Percentiles rank a stretch among this genome's conserved stretches.
phyloP scores from a whole-genome alignment of 1,140 invertebrate species.

The Episyrphus balteatus region DNA sequence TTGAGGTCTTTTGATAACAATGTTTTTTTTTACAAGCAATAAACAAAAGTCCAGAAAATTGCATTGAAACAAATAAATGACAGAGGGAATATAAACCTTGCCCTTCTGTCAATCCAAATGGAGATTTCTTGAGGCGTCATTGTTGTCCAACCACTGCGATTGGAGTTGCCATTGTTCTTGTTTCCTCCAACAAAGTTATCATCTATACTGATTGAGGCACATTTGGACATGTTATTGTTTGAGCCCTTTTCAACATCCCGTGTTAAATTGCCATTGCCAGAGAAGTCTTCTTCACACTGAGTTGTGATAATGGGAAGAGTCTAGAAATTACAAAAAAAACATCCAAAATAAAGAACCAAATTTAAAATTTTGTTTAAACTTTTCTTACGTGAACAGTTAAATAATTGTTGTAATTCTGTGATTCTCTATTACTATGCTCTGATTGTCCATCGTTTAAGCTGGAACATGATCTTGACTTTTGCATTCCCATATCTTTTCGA shows the following conservation, averaged over 20 bases:
- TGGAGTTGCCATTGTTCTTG: conserved; percentile 1
- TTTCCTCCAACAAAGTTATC: not conserved
- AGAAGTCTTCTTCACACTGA: conserved; percentile 18
- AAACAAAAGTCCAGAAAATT: conserved; percentile 74
- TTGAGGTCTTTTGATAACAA: too few relatives aligned
- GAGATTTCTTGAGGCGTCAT: conserved; percentile 79
- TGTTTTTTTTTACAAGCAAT: conserved; percentile 24
- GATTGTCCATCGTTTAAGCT: conserved; percentile 42
- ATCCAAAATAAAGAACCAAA: conserved; percentile 1
- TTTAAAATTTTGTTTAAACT: not conserved
- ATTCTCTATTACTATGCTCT: too few relatives aligned
- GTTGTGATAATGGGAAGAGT: conserved; percentile 15
- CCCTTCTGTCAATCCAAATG: conserved; percentile 68
- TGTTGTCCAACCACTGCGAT: conserved; percentile 53
- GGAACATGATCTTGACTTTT: conserved; percentile 59
- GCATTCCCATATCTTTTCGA: conserved; percentile 52
- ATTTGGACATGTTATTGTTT: conserved; percentile 10
- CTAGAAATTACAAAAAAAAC: conserved; percentile 22
- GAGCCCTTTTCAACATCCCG: conserved; percentile 4
- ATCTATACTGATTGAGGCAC: not conserved
- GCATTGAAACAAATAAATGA: conserved; percentile 72
- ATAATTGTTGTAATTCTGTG: conserved; percentile 45
- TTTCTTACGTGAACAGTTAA: conserved; percentile 57
- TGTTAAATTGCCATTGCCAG: conserved; percentile 5
- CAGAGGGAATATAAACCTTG: conserved; percentile 64